These are phyloP conservation scores for Zaprionus nigranus DNA, from an alignment of 1,140 invertebrate genomes.

Conservation along the genomic window DNA sequence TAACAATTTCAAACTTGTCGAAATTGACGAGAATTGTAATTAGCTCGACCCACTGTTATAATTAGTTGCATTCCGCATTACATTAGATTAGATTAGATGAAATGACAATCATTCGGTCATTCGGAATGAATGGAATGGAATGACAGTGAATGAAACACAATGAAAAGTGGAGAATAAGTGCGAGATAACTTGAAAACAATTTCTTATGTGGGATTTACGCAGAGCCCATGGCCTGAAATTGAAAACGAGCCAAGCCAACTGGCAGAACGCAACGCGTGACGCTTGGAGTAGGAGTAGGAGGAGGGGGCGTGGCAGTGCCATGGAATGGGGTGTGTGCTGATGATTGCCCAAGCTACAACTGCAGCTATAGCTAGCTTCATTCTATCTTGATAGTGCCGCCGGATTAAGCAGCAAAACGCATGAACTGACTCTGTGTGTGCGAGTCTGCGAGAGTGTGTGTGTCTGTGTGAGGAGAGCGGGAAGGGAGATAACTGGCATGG, in stretches of 20 bases:
- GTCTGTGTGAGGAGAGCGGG: background rate
- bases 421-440: slow-evolving; percentile 38
- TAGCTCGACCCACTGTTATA: background rate
- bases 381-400: slow-evolving; percentile 76
- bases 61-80: slow-evolving; percentile 22
- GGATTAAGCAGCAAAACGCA: slow-evolving; percentile 75
- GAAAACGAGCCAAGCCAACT: slow-evolving; percentile 53
- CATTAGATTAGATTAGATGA: slow-evolving; percentile 6
- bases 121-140: slow-evolving; percentile 19
- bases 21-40: background rate
- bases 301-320: background rate
- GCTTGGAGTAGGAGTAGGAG: background rate
- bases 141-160: background rate
- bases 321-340: background rate
- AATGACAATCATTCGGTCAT: slow-evolving; percentile 26
- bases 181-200: slow-evolving; percentile 72
- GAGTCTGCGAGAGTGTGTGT: background rate
- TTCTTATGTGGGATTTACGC: slow-evolving; percentile 75
- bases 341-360: slow-evolving; percentile 46
- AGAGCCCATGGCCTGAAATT: slow-evolving; percentile 63
- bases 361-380: slow-evolving; percentile 23
- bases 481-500: background rate
- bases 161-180: slow-evolving; percentile 9
- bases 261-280: slow-evolving; percentile 17
- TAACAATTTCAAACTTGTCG: background rate